These are phyloP conservation scores for Strongylocentrotus purpuratus DNA, from an alignment of 35 echinoderm and acorn worm genomes.

Conservation along the genomic window DNA sequence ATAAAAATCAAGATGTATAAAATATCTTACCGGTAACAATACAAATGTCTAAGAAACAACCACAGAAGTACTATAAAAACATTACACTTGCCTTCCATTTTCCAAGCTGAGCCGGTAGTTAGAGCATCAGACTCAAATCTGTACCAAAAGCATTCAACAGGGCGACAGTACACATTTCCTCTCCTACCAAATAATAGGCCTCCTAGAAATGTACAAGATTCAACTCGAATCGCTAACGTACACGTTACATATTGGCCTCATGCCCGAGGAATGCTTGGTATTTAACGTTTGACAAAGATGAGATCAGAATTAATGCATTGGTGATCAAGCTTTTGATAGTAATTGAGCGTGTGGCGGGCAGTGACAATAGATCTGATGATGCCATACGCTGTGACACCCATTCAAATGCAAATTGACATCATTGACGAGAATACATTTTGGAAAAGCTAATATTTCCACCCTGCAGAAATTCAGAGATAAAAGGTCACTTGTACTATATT, in stretches of 20 bases:
- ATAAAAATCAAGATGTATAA: too few relatives aligned
- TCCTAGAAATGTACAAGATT: background rate
- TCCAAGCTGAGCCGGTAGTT: background rate
- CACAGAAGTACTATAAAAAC: background rate
- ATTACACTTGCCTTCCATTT: background rate
- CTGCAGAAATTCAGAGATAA: too few relatives aligned
- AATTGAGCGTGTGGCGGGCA: background rate
- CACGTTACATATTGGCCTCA: background rate
- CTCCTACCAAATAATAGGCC: background rate
- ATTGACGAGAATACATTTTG: too few relatives aligned
- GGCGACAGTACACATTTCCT: background rate
- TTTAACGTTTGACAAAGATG: slow-evolving; percentile 12
- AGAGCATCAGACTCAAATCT: background rate
- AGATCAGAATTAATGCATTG: background rate
- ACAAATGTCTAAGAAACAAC: too few relatives aligned
- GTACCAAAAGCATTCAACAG: background rate
- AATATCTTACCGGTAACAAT: too few relatives aligned
- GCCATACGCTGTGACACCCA: too few relatives aligned
- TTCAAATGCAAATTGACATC: too few relatives aligned
- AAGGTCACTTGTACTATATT: too few relatives aligned
- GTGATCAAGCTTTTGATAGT: slow-evolving; percentile 11
- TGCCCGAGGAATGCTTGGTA: background rate
- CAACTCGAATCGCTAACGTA: background rate
- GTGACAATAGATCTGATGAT: background rate
- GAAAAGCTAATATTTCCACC: too few relatives aligned